Evolutionary conservation across 2,113 vertebrate genomes (phyloP), one percentile per base, ranked within the genome.

Genomic region (Engystomops pustulosus): DNA sequence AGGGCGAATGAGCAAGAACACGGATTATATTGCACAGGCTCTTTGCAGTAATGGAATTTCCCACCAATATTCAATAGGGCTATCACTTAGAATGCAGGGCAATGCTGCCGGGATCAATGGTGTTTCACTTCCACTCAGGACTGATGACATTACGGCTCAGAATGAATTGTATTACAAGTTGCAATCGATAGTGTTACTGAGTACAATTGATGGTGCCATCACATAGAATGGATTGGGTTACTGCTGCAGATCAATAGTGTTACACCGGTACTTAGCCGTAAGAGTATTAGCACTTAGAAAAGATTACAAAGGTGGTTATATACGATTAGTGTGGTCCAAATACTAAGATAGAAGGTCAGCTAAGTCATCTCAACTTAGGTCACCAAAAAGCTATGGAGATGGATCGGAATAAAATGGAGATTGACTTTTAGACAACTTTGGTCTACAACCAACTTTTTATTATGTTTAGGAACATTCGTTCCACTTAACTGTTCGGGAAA

Each of bases 111-210:
- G 65, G 75, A 85, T 85, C 83, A 78, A 70, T 78, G 38, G 69
- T 67, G 75, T 85, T 85, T 65, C 65, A 85, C 75, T 55, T 53
- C 47, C 62, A 65, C 62, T 70, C 75, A 47, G 47, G 75, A 79
- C 83, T 58, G 75, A 79, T 70, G 75, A 79, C 83, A 79, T 70
- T 58, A 77, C n/a, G 47, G 45, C 74, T 70, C 23, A 70, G 62
- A 85, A 79, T 85, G 62, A 85, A 85, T 85, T 85, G 83, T 79
- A 85, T 85, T 85, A 78, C 75, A 85, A 70, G 62, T 30, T 68
- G 17, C 45, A 51, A 70, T 85, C 83, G 6, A 85, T 85, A 85
- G 62, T 79, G 74, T 55, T 85, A 85, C 83, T 70, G 74, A 51
- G 68, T 58, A 69, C 45, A 85, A 85, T 51, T 53, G 74, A 85